Percentiles rank a stretch among this genome's conserved stretches.
These are phyloP conservation scores for Procavia capensis DNA, from an alignment of 2,113 vertebrate genomes.

Conservation along the genomic window DNA sequence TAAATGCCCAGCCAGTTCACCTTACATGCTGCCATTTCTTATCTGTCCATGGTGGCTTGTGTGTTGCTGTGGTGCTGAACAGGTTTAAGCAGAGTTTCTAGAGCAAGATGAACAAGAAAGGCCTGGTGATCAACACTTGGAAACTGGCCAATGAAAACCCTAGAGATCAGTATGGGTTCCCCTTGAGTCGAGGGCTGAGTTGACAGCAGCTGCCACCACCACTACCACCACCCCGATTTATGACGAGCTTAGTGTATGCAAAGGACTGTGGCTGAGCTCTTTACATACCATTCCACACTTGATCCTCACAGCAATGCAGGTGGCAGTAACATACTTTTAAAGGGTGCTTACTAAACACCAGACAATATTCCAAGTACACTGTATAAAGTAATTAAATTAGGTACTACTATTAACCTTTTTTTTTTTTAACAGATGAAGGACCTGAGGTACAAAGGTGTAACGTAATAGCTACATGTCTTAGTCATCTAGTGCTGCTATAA, in stretches of 20 bases:
- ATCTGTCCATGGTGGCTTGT: not conserved
- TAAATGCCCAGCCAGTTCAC: not conserved
- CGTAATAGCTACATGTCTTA: not conserved
- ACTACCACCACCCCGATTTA: not conserved
- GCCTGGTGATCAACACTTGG: not conserved
- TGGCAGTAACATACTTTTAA: not conserved
- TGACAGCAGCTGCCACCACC: not conserved
- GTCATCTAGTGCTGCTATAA: no score
- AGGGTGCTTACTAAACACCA: not conserved
- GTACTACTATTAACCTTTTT: not conserved
- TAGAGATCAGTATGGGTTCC: not conserved
- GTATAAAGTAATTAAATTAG: not conserved
- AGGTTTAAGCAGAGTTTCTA: not conserved
- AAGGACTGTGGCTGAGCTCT: not conserved
- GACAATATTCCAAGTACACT: not conserved
- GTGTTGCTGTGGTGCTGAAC: not conserved
- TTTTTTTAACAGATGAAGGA: not conserved
- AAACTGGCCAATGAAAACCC: not conserved
- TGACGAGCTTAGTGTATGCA: not conserved
- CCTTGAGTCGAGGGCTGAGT: not conserved
- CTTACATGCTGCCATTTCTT: not conserved
- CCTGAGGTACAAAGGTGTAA: not conserved
- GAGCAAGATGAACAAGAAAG: not conserved
- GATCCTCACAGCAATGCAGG: not conserved
- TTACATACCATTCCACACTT: not conserved